These are phyloP conservation scores for Halcyon badia DNA, from an alignment of 2,797 vertebrate genomes.

Conservation along the genomic window DNA sequence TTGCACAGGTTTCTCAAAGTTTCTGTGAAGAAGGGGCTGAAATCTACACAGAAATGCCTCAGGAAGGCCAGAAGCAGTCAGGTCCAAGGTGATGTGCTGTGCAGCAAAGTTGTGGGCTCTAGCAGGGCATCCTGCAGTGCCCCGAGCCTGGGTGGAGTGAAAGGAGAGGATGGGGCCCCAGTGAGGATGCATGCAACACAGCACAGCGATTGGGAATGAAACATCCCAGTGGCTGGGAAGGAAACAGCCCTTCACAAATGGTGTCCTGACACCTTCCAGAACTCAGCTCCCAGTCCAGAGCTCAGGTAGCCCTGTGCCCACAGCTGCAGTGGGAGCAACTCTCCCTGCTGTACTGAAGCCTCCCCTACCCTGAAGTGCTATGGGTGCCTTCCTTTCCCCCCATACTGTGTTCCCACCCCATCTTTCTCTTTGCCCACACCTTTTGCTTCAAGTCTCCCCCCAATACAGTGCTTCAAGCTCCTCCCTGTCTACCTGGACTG, in stretches of 20 bases:
- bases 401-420: background rate
- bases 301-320: background rate
- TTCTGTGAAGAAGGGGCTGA: background rate
- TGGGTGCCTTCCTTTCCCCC: background rate
- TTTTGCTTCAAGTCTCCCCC: background rate
- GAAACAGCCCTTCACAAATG: background rate
- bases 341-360: background rate
- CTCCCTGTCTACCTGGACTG: background rate
- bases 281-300: background rate
- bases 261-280: background rate
- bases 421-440: background rate
- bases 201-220: too few species aligned
- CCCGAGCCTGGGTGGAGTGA: rapidly evolving
- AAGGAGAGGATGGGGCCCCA: rapidly evolving
- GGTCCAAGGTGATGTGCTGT: background rate
- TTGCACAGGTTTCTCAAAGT: background rate
- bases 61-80: background rate
- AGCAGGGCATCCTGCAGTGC: background rate
- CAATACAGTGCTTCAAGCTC: background rate
- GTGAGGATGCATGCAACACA: rapidly evolving
- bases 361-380: background rate
- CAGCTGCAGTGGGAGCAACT: rapidly evolving
- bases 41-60: background rate
- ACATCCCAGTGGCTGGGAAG: background rate
- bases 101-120: rapidly evolving